A percentile compares a stretch with the other conserved stretches of the same genome.
phyloP scores from a whole-genome alignment of 2,797 vertebrate species.

The Brotula barbata region DNA sequence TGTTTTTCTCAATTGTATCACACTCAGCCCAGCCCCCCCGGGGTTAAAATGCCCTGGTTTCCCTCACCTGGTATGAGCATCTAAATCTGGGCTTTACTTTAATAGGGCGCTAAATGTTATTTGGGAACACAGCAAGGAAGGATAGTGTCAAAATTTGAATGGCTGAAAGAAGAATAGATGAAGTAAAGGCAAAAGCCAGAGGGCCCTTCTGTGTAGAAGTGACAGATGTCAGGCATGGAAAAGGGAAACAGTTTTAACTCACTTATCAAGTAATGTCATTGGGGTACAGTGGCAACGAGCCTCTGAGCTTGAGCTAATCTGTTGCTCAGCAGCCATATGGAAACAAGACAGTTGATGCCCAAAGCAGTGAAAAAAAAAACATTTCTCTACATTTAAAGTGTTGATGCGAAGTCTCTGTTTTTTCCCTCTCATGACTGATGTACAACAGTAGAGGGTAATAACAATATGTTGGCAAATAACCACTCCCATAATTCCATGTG shows the following conservation, averaged over 20 bases:
- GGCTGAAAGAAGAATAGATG: background rate
- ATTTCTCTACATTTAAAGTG: no score
- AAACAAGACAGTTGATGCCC: slow-evolving; percentile 16
- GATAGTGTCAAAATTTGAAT: background rate
- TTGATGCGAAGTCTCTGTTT: no score
- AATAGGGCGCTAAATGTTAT: slow-evolving; percentile 28
- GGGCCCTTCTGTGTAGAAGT: slow-evolving; percentile 12
- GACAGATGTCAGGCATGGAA: slow-evolving; percentile 8
- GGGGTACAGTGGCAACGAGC: slow-evolving; percentile 18
- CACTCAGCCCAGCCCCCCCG: background rate
- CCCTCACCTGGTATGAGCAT: slow-evolving; percentile 56
- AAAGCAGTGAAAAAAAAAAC: slow-evolving; percentile 2
- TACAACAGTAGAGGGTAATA: no score
- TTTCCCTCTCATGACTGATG: no score
- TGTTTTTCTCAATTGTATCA: slow-evolving; percentile 41
- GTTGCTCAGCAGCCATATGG: background rate
- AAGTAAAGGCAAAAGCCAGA: background rate
- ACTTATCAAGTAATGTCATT: slow-evolving; percentile 35
- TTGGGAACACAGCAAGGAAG: background rate
- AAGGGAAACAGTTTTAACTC: slow-evolving; percentile 17
- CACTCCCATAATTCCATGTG: no score
- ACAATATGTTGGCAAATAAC: no score
- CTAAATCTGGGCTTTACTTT: slow-evolving; percentile 56
- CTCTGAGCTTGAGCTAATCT: slow-evolving; percentile 19
- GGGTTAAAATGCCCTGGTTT: slow-evolving; percentile 52